Base-by-base conservation (phyloP, 2,888 invertebrate species). In the Drosophila algonquin region DNA sequence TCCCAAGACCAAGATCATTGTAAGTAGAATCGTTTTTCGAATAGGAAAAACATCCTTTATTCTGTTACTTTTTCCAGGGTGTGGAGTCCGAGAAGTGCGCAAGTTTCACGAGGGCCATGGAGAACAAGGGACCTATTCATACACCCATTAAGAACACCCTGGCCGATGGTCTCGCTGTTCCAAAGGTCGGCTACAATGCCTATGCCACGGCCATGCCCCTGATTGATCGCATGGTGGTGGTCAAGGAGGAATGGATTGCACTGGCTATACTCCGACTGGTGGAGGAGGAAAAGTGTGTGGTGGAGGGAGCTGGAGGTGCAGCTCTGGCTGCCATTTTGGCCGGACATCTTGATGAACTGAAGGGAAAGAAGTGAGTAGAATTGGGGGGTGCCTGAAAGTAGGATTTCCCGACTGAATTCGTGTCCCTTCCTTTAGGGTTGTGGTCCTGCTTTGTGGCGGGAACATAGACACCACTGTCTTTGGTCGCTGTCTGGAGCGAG, bases 21-120 rank as follows among this genome's bases (percentile, higher is more conserved):
- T 98, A 92, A 95, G 96, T 94, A 69, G 0, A 8, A 8, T 1
- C 8, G 40, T 2, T 12, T 12, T 40, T 8, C 30, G 30, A 8
- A 30, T 8, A 8, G 5, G 3, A 53, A 46, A 4, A 21, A 46
- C n/a, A 30, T 18, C 4, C 9, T 7, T 3, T 21, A 2, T 35
- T 9, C 6, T 14, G 7, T 27, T 10, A 2, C n/a, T 32, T 12
- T 24, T 72, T 80, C 1, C 90, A 96, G 96, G 98, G 98, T 2
- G 98, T 97, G 1, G 98, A 99, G 92, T 96, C 98, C 0, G 98
- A 98, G 89, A 95, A 96, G 81, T 98, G 98, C 92, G 95, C 98
- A 1, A 97, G 98, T 90, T 98, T 98, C 93, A 93, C 95, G 47
- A 93, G 93, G 32, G 97, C 98, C 0, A 90, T 97, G 76, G 93